phyloP scores from a whole-genome alignment of 2,113 vertebrate genomes.

The Poicephalus meyeri region DNA sequence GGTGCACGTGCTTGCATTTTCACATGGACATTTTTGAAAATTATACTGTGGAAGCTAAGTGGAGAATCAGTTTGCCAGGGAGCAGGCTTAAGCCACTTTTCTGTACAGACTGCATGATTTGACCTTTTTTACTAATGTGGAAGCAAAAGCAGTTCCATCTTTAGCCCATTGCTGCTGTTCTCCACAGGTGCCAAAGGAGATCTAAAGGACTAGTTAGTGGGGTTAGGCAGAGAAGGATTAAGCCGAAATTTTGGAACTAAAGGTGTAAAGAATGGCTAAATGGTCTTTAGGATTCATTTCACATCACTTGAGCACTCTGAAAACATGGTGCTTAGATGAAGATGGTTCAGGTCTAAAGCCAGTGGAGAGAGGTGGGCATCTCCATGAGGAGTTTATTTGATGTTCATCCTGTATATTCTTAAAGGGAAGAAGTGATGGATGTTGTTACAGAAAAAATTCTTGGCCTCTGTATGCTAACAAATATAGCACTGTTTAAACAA shows the following conservation, averaged over 20 bases:
- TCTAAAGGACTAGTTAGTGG: neutral
- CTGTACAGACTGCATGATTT: neutral
- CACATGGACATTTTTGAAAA: slow-evolving; percentile 6
- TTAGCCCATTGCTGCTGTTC: neutral
- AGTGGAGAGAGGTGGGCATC: neutral
- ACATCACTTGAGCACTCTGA: neutral
- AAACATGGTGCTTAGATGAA: neutral
- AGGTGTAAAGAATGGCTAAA: neutral
- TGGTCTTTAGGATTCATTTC: neutral
- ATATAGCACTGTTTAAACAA: neutral
- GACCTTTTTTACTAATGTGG: neutral
- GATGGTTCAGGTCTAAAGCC: neutral
- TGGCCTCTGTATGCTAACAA: neutral
- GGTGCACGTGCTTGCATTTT: slow-evolving; percentile 45
- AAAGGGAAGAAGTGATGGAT: neutral
- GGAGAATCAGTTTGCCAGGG: slow-evolving; percentile 3
- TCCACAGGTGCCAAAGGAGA: neutral
- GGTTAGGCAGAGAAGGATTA: neutral
- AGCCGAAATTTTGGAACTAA: neutral
- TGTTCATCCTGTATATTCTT: neutral
- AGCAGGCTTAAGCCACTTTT: neutral
- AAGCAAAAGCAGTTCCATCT: neutral
- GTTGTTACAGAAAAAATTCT: neutral
- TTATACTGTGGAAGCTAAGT: neutral
- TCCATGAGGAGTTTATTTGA: neutral